phyloP scores from a whole-genome alignment of 2,797 vertebrate genomes.

The Sylvia borin region DNA sequence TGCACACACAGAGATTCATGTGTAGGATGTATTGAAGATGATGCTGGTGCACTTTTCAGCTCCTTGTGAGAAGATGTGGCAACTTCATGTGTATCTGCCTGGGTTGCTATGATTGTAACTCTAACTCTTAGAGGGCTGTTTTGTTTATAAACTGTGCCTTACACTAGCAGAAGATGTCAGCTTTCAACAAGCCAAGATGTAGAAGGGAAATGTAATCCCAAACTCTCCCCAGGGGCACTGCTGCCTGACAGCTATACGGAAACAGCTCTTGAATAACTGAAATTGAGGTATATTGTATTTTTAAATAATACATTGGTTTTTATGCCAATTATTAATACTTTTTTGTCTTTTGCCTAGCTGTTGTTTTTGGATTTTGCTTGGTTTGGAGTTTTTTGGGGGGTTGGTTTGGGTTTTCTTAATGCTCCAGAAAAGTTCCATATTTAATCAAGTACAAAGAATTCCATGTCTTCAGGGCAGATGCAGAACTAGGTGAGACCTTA shows the following conservation, averaged over 20 bases:
- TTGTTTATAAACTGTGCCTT: neutral
- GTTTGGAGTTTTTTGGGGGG: fast-evolving
- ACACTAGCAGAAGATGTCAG: neutral
- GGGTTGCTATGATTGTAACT: neutral
- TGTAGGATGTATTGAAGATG: neutral
- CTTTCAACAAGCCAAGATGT: neutral
- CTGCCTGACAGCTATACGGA: neutral
- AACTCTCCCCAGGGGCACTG: neutral
- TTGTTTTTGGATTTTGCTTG: neutral
- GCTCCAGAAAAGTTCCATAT: neutral
- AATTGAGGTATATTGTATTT: neutral
- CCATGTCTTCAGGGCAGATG: neutral
- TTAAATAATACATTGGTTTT: neutral
- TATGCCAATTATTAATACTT: neutral
- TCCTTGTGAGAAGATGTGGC: neutral
- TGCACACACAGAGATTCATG: neutral
- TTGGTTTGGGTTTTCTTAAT: neutral
- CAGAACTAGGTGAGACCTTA: neutral
- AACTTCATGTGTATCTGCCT: neutral
- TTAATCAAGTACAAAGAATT: neutral
- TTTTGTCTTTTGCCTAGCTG: neutral
- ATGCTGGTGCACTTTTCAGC: neutral
- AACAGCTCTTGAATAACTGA: neutral
- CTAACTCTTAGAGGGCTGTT: neutral
- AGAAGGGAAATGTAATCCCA: neutral